Evolutionary conservation across 2,113 vertebrate genomes (phyloP), one percentile per base, ranked within the genome.

Genomic region (Callorhinus ursinus): DNA sequence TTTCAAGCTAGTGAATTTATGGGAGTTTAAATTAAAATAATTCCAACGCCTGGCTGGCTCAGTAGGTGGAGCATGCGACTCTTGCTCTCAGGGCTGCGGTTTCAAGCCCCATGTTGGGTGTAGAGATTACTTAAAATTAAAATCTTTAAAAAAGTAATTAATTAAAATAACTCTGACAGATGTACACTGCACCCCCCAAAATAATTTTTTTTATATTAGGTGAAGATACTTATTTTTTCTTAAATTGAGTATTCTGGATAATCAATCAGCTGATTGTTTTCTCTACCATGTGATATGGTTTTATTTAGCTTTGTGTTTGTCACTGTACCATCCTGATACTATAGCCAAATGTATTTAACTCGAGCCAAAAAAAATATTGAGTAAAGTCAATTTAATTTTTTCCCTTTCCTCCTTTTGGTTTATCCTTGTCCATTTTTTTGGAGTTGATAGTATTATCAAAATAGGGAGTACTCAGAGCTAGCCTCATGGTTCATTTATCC

Each of bases 191-290:
- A 24, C 22, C 53, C 42, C 14, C 26, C 2, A 96, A 98, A 77
- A 76, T 84, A 81, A 96, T 92, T 97, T 89, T 95, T 95, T 93
- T 96, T 85, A 90, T 61, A 55, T 1, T 36, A 71, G 6, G 18
- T 59, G 59, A 96, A 97, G 93, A 98, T 93, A 79, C 96, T 97
- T 97, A 36, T 69, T 93, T 94, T 97, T 83, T 36, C 95, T 96
- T 16, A 76, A 89, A 65, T 39, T 92, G 49, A 97, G 96, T 95
- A 36, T 93, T 98, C 89, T 71, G 72, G 92, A 90, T 77, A 97
- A 97, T 90, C 92, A 86, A 82, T 92, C 80, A 97, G 97, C 96
- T 96, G 96, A 98, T 98, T 98, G n/a, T 87, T 46, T 76, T 98
- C 92, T 93, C 95, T 94, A 96, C 87, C 63, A 82, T 93, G 72